These are phyloP conservation scores for Nyctereutes procyonoides DNA, from an alignment of 2,113 vertebrate genomes.

Conservation along the genomic window DNA sequence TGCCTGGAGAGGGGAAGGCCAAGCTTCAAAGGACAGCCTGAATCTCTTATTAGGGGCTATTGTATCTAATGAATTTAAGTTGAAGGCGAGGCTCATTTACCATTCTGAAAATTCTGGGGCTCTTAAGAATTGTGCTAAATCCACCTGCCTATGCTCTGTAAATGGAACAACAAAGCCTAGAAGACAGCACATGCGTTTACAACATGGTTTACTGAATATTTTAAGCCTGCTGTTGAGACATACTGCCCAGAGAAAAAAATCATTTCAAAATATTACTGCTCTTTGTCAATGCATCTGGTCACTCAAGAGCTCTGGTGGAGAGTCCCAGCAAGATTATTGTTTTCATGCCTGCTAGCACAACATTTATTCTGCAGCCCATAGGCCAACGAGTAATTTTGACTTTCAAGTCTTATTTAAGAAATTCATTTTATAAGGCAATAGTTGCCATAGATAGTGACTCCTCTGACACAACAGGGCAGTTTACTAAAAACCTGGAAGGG, in stretches of 20 bases:
- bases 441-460: not conserved
- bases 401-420: not conserved
- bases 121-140: not conserved
- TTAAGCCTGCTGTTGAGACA: not conserved
- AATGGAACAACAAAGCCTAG: not conserved
- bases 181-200: not conserved
- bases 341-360: not conserved
- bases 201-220: not conserved
- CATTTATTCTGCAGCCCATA: not conserved
- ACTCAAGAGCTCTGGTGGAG: not conserved
- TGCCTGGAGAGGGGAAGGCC: not conserved
- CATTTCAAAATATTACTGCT: not conserved
- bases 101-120: not conserved
- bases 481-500: not conserved
- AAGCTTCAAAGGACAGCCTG: not conserved
- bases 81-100: not conserved
- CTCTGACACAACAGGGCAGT: not conserved
- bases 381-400: not conserved
- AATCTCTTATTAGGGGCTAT: not conserved
- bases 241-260: not conserved
- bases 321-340: not conserved
- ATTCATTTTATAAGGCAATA: not conserved
- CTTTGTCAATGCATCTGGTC: not conserved
- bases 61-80: not conserved
- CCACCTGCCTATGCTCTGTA: not conserved